phyloP scores from a whole-genome alignment of 2,797 vertebrate genomes.

The Myotis myotis region DNA sequence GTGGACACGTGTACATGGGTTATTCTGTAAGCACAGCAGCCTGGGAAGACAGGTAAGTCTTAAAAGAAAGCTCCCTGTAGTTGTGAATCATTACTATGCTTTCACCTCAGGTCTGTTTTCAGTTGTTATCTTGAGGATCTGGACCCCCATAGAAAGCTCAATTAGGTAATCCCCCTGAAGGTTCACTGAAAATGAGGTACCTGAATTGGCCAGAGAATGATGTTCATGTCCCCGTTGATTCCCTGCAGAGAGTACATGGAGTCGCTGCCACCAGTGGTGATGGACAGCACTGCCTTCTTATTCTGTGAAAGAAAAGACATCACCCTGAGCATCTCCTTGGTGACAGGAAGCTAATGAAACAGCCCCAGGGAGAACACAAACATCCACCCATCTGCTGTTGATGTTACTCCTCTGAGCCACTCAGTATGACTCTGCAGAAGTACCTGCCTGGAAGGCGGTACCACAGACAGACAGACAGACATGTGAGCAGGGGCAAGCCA shows the following conservation, averaged over 20 bases:
- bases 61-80: background rate
- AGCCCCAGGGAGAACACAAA: background rate
- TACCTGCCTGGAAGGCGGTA: background rate
- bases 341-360: background rate
- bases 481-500: background rate
- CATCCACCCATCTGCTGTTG: background rate
- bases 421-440: background rate
- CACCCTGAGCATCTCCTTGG: background rate
- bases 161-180: constrained; percentile 11
- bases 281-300: constrained; percentile 89
- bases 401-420: background rate
- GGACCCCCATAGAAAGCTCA: background rate
- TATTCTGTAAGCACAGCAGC: background rate
- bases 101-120: background rate
- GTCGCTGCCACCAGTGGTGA: constrained; percentile 86
- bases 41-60: background rate
- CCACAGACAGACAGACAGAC: background rate
- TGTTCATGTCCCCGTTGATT: constrained; percentile 89
- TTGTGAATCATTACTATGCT: background rate
- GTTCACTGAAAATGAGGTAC: constrained; percentile 74
- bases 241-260: constrained; percentile 87
- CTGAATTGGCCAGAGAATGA: constrained; percentile 91
- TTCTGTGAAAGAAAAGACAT: constrained; percentile 79
- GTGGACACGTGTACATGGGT: rapidly evolving
- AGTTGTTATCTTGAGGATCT: background rate